Evolutionary conservation across 2,888 invertebrate genomes (phyloP), one percentile per base, ranked within the genome.

Genomic region (Heliconius aoede): DNA sequence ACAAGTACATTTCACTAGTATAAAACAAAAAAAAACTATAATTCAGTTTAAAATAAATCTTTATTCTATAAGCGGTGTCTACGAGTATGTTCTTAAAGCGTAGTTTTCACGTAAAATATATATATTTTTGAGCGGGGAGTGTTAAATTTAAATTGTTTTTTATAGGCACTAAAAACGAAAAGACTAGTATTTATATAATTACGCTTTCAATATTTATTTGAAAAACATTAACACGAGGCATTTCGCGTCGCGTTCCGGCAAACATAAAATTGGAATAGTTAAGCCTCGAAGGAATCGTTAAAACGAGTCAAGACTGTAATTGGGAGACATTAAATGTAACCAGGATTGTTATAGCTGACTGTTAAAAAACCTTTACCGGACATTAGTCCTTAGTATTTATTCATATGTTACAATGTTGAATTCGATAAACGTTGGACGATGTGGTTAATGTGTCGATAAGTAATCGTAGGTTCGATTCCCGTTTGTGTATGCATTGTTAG

Each of bases 181-280:
- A 80, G 76, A 75, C 79, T 79, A 81, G 79, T 78, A 79, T 80
- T 78, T 79, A 78, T 79, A 82, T 82, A 84, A 84, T 85, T 83
- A 84, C 78, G 81, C 82, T 80, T 84, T 82, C 82, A 81, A 83
- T 82, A 83, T 84, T 81, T 83, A 84, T 84, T 83, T 79, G 82
- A 79, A 82, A 82, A 84, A 83, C 84, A 85, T 84, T 84, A 85
- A 82, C 83, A 84, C 85, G 82, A 84, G 86, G 87, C 86, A 91
- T 90, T 90, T 91, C 88, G 85, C 90, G 84, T 91, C 90, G 87
- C 84, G 86, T 84, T n/a, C 84, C 83, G 85, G 81, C 85, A 87
- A 89, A 91, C 94, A 93, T 94, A 93, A 94, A 94, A 93, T 91
- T 90, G 92, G 89, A 90, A 93, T 93, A 93, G 94, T 93, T 91